Percentiles rank a stretch among this genome's conserved stretches.
These are phyloP conservation scores for Scaptomyza pallida DNA, from an alignment of 1,140 invertebrate genomes.

Conservation along the genomic window DNA sequence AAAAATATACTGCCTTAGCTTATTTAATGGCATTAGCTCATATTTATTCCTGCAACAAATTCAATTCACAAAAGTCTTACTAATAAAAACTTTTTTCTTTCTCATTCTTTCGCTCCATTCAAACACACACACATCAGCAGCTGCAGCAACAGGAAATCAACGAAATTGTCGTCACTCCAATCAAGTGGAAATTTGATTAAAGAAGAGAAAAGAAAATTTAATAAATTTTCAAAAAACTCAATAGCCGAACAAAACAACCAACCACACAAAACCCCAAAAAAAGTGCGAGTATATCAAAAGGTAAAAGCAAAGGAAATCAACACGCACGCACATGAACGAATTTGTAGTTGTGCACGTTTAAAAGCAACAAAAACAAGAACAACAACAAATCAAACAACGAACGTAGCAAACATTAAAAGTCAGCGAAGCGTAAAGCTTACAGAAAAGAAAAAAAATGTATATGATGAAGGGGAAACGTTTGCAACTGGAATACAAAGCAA, in stretches of 20 bases:
- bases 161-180: slow-evolving; percentile 79
- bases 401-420: slow-evolving; percentile 68
- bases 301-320: slow-evolving; percentile 65
- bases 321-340: slow-evolving; percentile 73
- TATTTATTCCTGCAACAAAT: not conserved
- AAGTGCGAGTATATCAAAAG: slow-evolving; percentile 67
- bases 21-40: no score
- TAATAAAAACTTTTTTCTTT: slow-evolving; percentile 44
- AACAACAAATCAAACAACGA: not conserved
- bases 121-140: slow-evolving; percentile 32
- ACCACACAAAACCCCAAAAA: slow-evolving; percentile 17
- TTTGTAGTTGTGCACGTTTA: slow-evolving; percentile 42
- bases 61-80: not conserved
- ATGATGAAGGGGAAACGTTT: not conserved
- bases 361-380: slow-evolving; percentile 5
- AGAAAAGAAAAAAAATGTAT: slow-evolving; percentile 19
- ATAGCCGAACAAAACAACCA: slow-evolving; percentile 39
- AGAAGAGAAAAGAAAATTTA: slow-evolving; percentile 64
- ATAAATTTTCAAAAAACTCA: slow-evolving; percentile 68
- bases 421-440: slow-evolving; percentile 55
- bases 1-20: no score
- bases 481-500: slow-evolving; percentile 13
- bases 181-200: slow-evolving; percentile 82
- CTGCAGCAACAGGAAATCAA: slow-evolving; percentile 67
- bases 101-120: not conserved